Evolutionary conservation across 2,113 vertebrate species (phyloP).

Genomic region (Chionis minor): DNA sequence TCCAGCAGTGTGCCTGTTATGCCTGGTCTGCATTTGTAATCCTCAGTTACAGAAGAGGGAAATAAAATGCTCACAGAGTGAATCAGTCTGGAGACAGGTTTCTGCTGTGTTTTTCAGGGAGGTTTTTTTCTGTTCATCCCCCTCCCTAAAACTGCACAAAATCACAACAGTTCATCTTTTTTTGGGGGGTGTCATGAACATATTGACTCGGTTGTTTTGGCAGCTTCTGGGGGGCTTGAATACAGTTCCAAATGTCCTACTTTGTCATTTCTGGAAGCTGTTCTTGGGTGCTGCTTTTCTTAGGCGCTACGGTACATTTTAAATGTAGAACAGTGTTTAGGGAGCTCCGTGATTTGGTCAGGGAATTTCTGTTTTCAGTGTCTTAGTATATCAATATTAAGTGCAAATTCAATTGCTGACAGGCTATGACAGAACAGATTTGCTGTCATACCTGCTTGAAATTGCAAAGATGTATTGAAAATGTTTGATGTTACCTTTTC

Average conservation of each 20-base stretch:
- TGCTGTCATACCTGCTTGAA: constrained; percentile 34
- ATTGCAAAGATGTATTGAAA: constrained; percentile 34
- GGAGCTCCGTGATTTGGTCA: constrained; percentile 38
- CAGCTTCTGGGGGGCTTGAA: not conserved
- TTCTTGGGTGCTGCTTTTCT: not conserved
- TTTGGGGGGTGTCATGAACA: fast-evolving
- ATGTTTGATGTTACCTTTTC: not conserved
- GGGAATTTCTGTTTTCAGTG: constrained; percentile 41
- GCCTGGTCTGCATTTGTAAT: not conserved
- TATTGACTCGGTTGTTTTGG: not conserved
- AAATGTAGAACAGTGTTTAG: not conserved
- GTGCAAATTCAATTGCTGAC: constrained; percentile 53
- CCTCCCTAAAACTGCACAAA: not conserved
- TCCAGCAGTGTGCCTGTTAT: no score
- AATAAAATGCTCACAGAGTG: not conserved
- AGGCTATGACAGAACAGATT: constrained; percentile 37
- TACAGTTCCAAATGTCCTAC: not conserved
- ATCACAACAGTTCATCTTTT: not conserved
- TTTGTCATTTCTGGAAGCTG: not conserved
- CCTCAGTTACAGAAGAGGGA: no score
- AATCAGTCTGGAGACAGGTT: not conserved
- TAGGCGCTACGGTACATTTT: not conserved
- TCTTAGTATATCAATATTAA: constrained; percentile 16
- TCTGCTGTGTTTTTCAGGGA: not conserved
- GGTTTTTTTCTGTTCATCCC: not conserved